These are phyloP conservation scores for Pelosia muscerda DNA, from an alignment of 2,888 invertebrate genomes.

Conservation along the genomic window DNA sequence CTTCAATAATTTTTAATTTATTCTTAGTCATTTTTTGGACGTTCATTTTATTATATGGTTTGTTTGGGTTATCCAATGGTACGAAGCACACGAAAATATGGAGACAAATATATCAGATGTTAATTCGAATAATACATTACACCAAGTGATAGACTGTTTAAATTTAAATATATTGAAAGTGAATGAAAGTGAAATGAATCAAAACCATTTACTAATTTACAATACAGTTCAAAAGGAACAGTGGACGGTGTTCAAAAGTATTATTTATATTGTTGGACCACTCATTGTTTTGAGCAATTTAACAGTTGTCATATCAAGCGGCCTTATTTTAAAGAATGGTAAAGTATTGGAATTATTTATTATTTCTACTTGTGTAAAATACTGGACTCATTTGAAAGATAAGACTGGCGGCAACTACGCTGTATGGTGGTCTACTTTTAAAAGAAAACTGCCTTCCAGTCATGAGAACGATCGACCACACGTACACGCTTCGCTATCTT, in stretches of 20 bases:
- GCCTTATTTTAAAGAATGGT: constrained; percentile 88
- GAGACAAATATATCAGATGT: constrained; percentile 47
- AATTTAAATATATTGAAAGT: constrained; percentile 62
- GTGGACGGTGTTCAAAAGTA: constrained; percentile 80
- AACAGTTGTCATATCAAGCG: constrained; percentile 89
- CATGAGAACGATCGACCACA: too few species aligned
- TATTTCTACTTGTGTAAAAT: too few species aligned
- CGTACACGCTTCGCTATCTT: too few species aligned
- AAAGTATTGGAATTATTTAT: background rate
- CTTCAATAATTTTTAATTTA: too few species aligned
- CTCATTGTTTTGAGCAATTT: constrained; percentile 87
- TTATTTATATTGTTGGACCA: constrained; percentile 85
- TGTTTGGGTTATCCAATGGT: too few species aligned
- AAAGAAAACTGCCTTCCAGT: too few species aligned
- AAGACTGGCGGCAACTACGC: too few species aligned
- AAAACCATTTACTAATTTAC: constrained; percentile 62
- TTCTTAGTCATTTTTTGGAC: too few species aligned
- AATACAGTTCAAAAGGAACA: constrained; percentile 71
- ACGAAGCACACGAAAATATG: constrained; percentile 38
- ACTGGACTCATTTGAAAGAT: too few species aligned
- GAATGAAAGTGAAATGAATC: constrained; percentile 67
- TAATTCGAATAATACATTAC: constrained; percentile 56
- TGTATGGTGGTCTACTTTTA: too few species aligned
- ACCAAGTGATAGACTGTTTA: constrained; percentile 62
- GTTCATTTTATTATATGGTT: constrained; percentile 25